phyloP scores from a whole-genome alignment of 2,113 vertebrate genomes.

The Nothocercus julius region DNA sequence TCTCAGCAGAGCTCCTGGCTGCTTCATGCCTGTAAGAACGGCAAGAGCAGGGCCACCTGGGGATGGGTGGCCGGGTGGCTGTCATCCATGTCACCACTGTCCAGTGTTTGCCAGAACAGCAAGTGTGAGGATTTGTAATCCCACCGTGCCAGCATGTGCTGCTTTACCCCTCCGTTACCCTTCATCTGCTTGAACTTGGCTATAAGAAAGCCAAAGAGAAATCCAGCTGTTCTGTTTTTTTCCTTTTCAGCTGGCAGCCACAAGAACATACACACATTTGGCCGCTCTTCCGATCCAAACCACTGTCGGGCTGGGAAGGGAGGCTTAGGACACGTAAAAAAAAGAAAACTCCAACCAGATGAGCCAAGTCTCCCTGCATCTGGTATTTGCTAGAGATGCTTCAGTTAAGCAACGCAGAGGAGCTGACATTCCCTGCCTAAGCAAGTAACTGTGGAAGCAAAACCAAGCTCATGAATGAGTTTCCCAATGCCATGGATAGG shows the following conservation, averaged over 20 bases:
- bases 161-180: neutral
- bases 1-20: neutral
- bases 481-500: neutral
- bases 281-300: neutral
- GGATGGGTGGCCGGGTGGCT: fast-evolving
- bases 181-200: neutral
- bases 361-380: neutral
- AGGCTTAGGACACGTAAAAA: neutral
- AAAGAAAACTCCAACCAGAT: neutral
- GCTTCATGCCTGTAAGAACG: neutral
- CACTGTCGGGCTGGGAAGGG: neutral
- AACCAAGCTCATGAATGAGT: neutral
- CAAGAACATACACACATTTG: fast-evolving
- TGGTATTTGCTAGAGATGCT: neutral
- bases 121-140: neutral
- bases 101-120: neutral
- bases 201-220: neutral
- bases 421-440: neutral
- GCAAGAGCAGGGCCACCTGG: fast-evolving
- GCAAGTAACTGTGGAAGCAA: neutral
- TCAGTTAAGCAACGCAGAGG: neutral
- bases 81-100: neutral
- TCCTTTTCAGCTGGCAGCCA: neutral
- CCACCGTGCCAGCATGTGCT: neutral
- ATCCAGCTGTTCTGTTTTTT: neutral